phyloP scores from a whole-genome alignment of 2,797 vertebrate species.

The Mallotus villosus region DNA sequence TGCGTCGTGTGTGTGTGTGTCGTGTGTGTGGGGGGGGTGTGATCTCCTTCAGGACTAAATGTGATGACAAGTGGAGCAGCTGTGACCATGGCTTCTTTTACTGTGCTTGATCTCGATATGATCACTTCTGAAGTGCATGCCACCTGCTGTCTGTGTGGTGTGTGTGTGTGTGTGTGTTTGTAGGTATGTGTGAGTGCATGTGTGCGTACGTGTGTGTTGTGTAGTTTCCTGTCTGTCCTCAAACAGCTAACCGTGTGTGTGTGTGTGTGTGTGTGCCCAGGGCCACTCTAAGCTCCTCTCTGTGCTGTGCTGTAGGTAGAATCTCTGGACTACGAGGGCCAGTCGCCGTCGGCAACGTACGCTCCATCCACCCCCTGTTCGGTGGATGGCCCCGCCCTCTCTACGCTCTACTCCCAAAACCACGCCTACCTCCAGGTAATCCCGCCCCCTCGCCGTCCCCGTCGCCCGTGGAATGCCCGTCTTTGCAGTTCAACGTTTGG shows the following conservation, averaged over 20 bases:
- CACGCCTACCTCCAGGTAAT: slow-evolving; percentile 78
- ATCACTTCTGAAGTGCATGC: background rate
- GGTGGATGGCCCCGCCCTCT: slow-evolving; percentile 70
- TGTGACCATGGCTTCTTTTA: too few relatives aligned
- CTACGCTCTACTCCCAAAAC: slow-evolving; percentile 74
- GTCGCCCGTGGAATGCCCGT: background rate
- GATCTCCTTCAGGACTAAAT: background rate
- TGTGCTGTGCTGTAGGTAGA: slow-evolving; percentile 73
- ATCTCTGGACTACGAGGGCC: slow-evolving; percentile 75
- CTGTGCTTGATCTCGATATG: too few relatives aligned
- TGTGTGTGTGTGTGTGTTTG: too few relatives aligned
- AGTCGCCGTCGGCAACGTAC: slow-evolving; percentile 46
- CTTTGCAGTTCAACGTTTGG: background rate
- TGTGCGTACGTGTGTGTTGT: background rate
- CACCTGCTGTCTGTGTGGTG: background rate
- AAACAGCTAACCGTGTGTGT: background rate
- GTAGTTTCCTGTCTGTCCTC: slow-evolving; percentile 14
- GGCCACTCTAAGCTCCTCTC: slow-evolving; percentile 55
- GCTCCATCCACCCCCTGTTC: background rate
- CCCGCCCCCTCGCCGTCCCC: slow-evolving; percentile 4
- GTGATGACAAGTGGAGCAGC: too few relatives aligned
- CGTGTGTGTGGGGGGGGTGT: background rate
- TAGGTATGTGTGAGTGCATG: too few relatives aligned
- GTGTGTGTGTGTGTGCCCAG: slow-evolving; percentile 15
- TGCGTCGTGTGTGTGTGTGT: background rate